Evolutionary conservation across 2,797 vertebrate genomes (phyloP).

Genomic region (Sternarchorhynchus goeldii): DNA sequence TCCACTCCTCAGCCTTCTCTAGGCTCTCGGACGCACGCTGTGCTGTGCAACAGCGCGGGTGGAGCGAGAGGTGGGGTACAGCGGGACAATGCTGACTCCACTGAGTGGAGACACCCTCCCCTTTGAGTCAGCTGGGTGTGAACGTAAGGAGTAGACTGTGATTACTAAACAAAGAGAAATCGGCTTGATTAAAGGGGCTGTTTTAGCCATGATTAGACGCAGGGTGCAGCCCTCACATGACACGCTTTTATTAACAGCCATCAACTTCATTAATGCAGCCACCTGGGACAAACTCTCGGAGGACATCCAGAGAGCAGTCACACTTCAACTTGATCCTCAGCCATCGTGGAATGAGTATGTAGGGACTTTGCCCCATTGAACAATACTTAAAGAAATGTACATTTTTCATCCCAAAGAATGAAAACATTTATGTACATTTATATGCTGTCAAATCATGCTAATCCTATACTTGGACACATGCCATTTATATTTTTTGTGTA

Average conservation of each 20-base stretch:
- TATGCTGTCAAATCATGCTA: neutral
- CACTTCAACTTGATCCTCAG: slow-evolving; percentile 16
- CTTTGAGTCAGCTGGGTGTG: slow-evolving; percentile 27
- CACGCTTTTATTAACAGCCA: slow-evolving; percentile 38
- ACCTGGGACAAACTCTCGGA: slow-evolving; percentile 29
- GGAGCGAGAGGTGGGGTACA: neutral
- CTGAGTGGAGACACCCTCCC: neutral
- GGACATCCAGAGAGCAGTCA: neutral
- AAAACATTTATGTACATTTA: neutral
- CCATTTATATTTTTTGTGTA: neutral
- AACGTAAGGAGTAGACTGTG: slow-evolving; percentile 15
- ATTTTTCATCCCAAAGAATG: neutral
- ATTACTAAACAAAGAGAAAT: slow-evolving; percentile 41
- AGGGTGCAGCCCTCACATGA: slow-evolving; percentile 20
- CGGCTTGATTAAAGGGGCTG: slow-evolving; percentile 37
- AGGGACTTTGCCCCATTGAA: neutral
- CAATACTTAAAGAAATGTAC: slow-evolving; percentile 8
- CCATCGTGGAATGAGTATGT: neutral
- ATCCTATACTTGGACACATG: slow-evolving; percentile 4
- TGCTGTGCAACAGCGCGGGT: neutral
- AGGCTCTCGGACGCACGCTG: slow-evolving; percentile 9
- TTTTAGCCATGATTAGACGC: slow-evolving; percentile 35
- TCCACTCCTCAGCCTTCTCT: slow-evolving; percentile 10
- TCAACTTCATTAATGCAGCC: slow-evolving; percentile 43
- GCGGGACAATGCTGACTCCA: neutral